These are phyloP conservation scores for Orius laevigatus DNA, from an alignment of 1,140 invertebrate genomes.

Conservation along the genomic window DNA sequence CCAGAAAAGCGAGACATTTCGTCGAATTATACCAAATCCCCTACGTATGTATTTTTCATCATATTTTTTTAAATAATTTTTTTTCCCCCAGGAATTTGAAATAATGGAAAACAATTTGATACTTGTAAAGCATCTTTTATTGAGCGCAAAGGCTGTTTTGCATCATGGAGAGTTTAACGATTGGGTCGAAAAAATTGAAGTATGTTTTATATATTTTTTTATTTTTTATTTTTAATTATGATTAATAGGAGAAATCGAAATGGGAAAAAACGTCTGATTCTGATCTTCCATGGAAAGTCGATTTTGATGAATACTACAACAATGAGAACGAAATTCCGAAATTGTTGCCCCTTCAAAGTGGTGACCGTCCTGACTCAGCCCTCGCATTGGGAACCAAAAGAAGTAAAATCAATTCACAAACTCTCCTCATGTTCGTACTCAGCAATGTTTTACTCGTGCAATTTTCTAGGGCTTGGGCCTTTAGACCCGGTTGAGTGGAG, in stretches of 20 bases:
- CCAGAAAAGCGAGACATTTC: constrained; percentile 11
- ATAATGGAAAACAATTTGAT: not conserved
- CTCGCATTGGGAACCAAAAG: not conserved
- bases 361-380: not conserved
- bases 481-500: constrained; percentile 1
- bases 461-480: constrained; percentile 1
- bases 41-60: constrained; percentile 10
- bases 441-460: too few species aligned
- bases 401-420: too few species aligned
- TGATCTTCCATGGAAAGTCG: constrained; percentile 9
- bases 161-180: constrained; percentile 1
- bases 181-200: constrained; percentile 15
- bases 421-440: too few species aligned
- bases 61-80: too few species aligned
- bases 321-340: constrained; percentile 1
- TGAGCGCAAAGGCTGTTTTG: constrained; percentile 9
- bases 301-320: constrained; percentile 9
- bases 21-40: constrained; percentile 14
- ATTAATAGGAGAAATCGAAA: constrained; percentile 3
- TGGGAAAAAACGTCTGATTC: constrained; percentile 6
- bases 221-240: not conserved
- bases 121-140: constrained; percentile 6
- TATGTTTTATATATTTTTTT: not conserved
- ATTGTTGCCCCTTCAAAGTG: not conserved
- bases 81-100: constrained; percentile 10